Base-by-base conservation (phyloP, 2,797 vertebrate genomes). In the Pipistrellus kuhlii region DNA sequence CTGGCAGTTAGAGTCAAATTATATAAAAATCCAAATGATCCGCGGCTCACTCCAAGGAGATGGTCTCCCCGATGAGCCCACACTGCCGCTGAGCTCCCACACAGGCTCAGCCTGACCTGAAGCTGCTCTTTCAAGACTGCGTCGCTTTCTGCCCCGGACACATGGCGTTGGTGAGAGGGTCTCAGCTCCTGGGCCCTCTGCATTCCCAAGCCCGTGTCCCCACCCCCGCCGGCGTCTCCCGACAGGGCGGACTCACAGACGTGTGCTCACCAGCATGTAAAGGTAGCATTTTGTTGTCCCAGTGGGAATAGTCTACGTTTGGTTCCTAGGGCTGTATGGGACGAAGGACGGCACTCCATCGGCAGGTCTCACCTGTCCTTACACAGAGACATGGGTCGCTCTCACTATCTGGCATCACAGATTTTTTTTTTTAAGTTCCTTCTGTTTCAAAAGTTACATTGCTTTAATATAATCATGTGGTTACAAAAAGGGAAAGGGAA, bases 31-130 rank as follows among this genome's bases (percentile, higher is more conserved):
- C 12, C 12, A 25, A 35, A 10, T 6, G n/a, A 9, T 48, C 23
- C 5, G n/a, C 10, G 4, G 10, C 20, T 76, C 44, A 9, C 23
- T 46, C 71, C n/a, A 62, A 6, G 13, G 5, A 8, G 38, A 9
- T 6, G 1, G 8, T 13, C 41, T 17, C 32, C 64, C 69, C 2
- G 0, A 30, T 5, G 41, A 46, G 25, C 21, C 0, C 2, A 8
- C 1, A 25, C 38, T 18, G 15, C 32, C 2, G 23, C 53, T 10
- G 53, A 17, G 69, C 53, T 30, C 13, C 64, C 64, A 5, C 53
- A 13, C 0, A 3, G 8, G 51, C 27, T n/a, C 18, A 18, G 1
- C 46, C 30, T 51, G 1, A 3, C 32, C 48, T 2, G 72, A 12
- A 20, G 72, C 27, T 3, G 73, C 73, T 32, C 46, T 1, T n/a